phyloP scores from a whole-genome alignment of 2,797 vertebrate species.

The Enteromius afrohamiltoni region DNA sequence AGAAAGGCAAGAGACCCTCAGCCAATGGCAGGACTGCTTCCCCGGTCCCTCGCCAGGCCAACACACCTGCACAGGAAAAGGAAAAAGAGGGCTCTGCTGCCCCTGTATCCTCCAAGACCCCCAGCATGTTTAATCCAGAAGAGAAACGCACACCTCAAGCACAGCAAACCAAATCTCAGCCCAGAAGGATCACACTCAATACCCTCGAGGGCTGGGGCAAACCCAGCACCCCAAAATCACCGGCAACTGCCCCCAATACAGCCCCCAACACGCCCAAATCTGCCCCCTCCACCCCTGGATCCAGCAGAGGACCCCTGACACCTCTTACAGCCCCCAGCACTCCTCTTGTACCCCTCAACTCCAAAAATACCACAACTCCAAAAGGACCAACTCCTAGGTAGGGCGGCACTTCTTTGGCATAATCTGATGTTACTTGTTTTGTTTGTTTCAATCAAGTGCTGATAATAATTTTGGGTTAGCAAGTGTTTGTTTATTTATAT shows the following conservation, averaged over 20 bases:
- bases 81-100: constrained; percentile 63
- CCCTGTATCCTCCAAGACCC: constrained; percentile 58
- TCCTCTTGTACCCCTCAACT: constrained; percentile 63
- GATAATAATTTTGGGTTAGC: background rate
- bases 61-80: constrained; percentile 42
- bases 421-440: background rate
- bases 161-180: constrained; percentile 75
- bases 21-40: constrained; percentile 71
- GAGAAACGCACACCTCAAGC: constrained; percentile 78
- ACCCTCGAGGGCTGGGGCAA: constrained; percentile 92
- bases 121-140: constrained; percentile 67
- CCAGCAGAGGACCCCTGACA: constrained; percentile 49
- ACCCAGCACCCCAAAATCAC: constrained; percentile 70
- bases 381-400: constrained; percentile 86
- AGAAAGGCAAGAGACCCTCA: constrained; percentile 84
- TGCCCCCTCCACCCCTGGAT: constrained; percentile 52
- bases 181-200: constrained; percentile 91
- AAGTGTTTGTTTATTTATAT: background rate
- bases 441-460: background rate
- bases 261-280: constrained; percentile 65
- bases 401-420: constrained; percentile 36
- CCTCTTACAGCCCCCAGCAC: constrained; percentile 55
- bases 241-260: constrained; percentile 38
- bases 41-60: constrained; percentile 73
- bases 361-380: constrained; percentile 66